Conservation (phyloP, 2,888 invertebrate genomes). For the Deilephila porcellus region DNA sequence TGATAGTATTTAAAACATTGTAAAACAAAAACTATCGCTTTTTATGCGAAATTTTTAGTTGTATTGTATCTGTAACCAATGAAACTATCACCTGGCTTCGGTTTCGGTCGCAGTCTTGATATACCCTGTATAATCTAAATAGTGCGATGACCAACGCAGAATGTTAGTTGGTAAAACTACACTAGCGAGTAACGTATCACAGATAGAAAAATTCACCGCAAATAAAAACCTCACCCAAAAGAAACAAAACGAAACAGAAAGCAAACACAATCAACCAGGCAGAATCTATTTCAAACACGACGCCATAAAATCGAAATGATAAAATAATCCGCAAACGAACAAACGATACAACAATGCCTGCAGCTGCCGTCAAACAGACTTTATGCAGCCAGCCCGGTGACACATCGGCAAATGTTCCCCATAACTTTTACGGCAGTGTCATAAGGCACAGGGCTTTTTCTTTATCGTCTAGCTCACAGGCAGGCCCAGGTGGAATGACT, state of each 20-base stretch:
- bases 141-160: no score
- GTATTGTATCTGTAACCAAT: no score
- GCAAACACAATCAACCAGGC: constrained; percentile 4
- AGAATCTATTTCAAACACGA: constrained; percentile 31
- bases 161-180: no score
- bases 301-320: constrained; percentile 41
- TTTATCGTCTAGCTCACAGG: constrained; percentile 39
- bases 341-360: constrained; percentile 22
- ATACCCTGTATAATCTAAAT: no score
- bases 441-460: constrained; percentile 34
- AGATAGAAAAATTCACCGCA: neutral
- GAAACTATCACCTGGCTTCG: no score
- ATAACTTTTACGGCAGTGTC: constrained; percentile 42
- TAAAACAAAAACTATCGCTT: no score
- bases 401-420: constrained; percentile 35
- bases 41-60: no score
- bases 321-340: constrained; percentile 33
- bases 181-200: no score
- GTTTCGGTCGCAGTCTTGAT: no score
- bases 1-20: no score
- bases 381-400: constrained; percentile 22
- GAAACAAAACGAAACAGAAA: constrained; percentile 5
- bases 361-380: constrained; percentile 12
- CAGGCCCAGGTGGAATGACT: constrained; percentile 38
- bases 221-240: neutral